Conservation (phyloP, 2,888 invertebrate species). For the Leucoma salicis region DNA sequence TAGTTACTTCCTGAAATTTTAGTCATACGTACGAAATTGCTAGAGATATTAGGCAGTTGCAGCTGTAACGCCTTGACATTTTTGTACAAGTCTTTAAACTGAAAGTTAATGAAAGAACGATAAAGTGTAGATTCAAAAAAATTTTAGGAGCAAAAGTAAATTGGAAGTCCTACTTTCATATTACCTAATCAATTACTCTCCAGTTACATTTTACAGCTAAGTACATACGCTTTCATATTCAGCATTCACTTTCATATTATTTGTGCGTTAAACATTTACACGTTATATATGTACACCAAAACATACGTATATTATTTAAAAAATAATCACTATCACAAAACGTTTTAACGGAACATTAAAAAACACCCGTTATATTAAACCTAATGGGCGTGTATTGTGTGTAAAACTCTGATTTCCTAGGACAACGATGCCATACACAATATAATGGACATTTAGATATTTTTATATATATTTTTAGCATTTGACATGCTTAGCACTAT, state of each 20-base stretch:
- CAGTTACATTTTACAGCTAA: constrained; percentile 70
- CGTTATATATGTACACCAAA: constrained; percentile 81
- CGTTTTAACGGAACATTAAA: constrained; percentile 60
- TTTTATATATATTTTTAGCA: too few relatives aligned
- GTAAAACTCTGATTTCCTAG: too few relatives aligned
- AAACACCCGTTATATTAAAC: constrained; percentile 57
- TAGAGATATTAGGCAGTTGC: neutral
- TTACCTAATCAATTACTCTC: constrained; percentile 61
- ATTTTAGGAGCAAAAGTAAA: constrained; percentile 50
- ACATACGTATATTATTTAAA: constrained; percentile 77
- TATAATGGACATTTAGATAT: too few relatives aligned
- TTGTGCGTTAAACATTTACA: constrained; percentile 83
- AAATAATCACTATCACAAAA: constrained; percentile 73
- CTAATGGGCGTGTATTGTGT: constrained; percentile 78
- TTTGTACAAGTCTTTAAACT: constrained; percentile 7
- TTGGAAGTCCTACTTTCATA: constrained; percentile 58
- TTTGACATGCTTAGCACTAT: too few relatives aligned
- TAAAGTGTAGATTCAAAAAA: constrained; percentile 24
- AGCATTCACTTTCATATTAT: constrained; percentile 67
- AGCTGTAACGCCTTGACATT: constrained; percentile 5
- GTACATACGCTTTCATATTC: constrained; percentile 68
- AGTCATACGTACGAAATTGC: constrained; percentile 38
- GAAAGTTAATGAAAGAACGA: constrained; percentile 28
- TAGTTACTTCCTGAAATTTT: constrained; percentile 43
- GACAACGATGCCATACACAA: too few relatives aligned